Evolutionary conservation across 2,113 vertebrate genomes (phyloP), one percentile per base, ranked within the genome.

Genomic region (Smithornis capensis): DNA sequence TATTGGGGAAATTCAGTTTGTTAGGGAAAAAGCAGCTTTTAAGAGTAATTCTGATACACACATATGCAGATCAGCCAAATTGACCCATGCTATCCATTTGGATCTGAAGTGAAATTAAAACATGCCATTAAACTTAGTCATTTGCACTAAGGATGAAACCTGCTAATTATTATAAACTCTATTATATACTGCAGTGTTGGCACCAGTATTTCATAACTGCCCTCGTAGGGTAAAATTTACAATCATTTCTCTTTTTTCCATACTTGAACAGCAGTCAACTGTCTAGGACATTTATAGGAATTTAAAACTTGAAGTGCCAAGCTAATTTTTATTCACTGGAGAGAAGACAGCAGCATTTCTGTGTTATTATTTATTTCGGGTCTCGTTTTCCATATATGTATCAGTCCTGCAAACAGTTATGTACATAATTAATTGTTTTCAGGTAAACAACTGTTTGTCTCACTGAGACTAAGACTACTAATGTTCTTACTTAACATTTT

Each of bases 91-190:
- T 55, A 86, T 89, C 68, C 60, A 77, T 89, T 92, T 90, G 50
- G 19, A 83, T 87, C 63, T 79, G 75, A 82, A 79, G 12, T 90
- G 92, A 95, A 95, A 95, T 83, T 79, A 73, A 92, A 96, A 73
- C 83, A 35, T 86, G 64, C 45, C 86, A 93, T 94, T 95, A 90
- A 95, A 83, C 47, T 83, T 83, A 56, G 56, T 84, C 86, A 83
- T 92, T 60, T 92, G 60, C 47, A 83, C 42, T 74, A 67, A 67
- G 55, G 83, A 93, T 88, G 64, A 86, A 92, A 92, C 69, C 76
- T 87, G 76, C 14, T 87, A 91, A 92, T 95, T 95, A 83, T 77
- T 90, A 92, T 69, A 76, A 92, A 49, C 40, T 86, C 52, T 59
- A 16, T 78, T 73, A 89, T 49, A 71, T 65, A 89, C 33, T 55